Conservation (phyloP, 2,113 vertebrate species). For the Megaceryle torquata region DNA sequence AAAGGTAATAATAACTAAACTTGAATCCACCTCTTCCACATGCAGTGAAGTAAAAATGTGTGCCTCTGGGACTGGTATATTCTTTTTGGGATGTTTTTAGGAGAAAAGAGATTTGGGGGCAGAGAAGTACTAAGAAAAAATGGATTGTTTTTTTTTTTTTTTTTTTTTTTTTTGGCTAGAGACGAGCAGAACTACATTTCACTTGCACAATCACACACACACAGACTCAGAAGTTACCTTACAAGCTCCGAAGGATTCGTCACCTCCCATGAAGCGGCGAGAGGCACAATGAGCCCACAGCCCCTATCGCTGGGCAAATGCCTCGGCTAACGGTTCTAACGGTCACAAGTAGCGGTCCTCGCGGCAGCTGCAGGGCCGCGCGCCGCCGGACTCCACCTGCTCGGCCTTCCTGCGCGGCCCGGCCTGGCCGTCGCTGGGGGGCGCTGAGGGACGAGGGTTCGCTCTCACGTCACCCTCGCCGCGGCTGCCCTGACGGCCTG, state of each 20-base stretch:
- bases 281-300: accelerated
- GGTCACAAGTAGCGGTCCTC: too few relatives aligned
- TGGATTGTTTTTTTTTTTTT: too few relatives aligned
- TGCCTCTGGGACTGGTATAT: accelerated
- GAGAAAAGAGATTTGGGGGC: not conserved
- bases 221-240: not conserved
- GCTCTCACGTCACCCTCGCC: accelerated
- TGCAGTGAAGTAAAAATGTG: not conserved
- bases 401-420: too few relatives aligned
- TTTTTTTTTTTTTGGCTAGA: too few relatives aligned
- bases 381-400: too few relatives aligned
- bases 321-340: not conserved
- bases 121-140: not conserved
- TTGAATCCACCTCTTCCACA: not conserved
- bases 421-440: too few relatives aligned
- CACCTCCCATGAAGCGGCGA: accelerated
- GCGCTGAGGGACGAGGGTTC: not conserved
- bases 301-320: accelerated
- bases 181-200: accelerated
- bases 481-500: not conserved
- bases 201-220: too few relatives aligned
- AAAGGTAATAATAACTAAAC: not conserved
- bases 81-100: not conserved
- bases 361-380: too few relatives aligned
- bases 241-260: not conserved